phyloP scores from a whole-genome alignment of 2,888 invertebrate genomes.

The Chrysotoxum bicinctum region DNA sequence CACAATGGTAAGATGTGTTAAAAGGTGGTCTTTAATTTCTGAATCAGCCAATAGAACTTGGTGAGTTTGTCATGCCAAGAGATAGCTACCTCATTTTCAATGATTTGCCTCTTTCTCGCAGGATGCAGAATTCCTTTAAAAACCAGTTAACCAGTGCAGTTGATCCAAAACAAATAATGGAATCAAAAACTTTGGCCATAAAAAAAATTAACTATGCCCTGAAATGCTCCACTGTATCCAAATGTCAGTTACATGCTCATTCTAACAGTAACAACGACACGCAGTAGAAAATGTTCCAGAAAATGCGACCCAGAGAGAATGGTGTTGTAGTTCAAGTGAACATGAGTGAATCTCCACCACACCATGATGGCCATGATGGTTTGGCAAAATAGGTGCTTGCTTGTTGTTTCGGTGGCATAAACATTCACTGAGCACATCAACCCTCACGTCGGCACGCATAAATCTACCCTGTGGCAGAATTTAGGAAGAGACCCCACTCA shows the following conservation, averaged over 20 bases:
- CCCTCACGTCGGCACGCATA: slow-evolving; percentile 67
- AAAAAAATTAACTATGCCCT: not conserved
- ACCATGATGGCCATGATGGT: slow-evolving; percentile 10
- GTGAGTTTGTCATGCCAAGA: too few species aligned
- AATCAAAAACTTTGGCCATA: too few species aligned
- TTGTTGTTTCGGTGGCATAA: slow-evolving; percentile 55
- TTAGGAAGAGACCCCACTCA: slow-evolving; percentile 26
- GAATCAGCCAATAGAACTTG: too few species aligned
- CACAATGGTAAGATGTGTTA: too few species aligned
- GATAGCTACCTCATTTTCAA: too few species aligned
- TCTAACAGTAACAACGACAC: slow-evolving; percentile 27
- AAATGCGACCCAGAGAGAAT: slow-evolving; percentile 35
- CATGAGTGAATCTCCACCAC: slow-evolving; percentile 8
- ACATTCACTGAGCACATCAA: slow-evolving; percentile 33
- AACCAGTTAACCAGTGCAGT: too few species aligned
- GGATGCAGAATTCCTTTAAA: too few species aligned
- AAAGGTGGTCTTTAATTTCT: too few species aligned
- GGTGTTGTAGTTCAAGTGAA: slow-evolving; percentile 45
- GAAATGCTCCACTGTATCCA: slow-evolving; percentile 36
- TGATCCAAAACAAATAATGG: too few species aligned
- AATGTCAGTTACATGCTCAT: slow-evolving; percentile 20
- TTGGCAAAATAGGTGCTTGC: slow-evolving; percentile 62
- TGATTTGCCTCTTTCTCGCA: too few species aligned
- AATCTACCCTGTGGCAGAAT: slow-evolving; percentile 44
- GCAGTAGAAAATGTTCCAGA: slow-evolving; percentile 25